phyloP scores from a whole-genome alignment of 2,888 invertebrate species.

The Ellobium chinense region DNA sequence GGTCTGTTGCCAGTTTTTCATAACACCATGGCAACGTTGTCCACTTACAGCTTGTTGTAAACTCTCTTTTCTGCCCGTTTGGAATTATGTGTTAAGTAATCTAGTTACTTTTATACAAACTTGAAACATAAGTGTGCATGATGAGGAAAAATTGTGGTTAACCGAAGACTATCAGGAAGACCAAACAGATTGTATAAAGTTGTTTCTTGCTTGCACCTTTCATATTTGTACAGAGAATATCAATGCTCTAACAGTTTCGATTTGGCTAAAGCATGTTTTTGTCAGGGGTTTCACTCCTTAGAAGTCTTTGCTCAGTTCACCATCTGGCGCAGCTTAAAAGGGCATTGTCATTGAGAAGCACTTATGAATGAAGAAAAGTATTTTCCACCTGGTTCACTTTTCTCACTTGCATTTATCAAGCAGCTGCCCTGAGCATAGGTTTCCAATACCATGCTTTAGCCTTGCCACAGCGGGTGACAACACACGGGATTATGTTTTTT shows the following conservation, averaged over 20 bases:
- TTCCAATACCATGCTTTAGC: conserved; percentile 21
- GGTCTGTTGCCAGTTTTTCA: conserved; percentile 30
- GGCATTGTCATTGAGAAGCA: conserved; percentile 22
- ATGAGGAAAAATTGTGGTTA: conserved; percentile 50
- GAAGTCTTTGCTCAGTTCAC: conserved; percentile 22
- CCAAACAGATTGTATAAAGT: conserved; percentile 42
- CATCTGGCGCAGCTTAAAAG: not conserved
- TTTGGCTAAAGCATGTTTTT: conserved; percentile 19
- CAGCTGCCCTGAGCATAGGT: not conserved
- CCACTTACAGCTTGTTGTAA: conserved; percentile 33
- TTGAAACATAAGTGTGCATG: conserved; percentile 46
- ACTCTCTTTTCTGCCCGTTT: conserved; percentile 40
- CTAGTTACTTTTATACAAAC: not conserved
- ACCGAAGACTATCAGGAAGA: conserved; percentile 24
- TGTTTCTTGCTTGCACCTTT: conserved; percentile 53
- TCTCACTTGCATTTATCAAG: not conserved
- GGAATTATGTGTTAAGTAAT: conserved; percentile 17
- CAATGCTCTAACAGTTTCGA: conserved; percentile 32
- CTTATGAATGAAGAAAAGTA: not conserved
- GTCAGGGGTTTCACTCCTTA: not conserved
- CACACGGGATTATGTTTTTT: conserved; percentile 1
- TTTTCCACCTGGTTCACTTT: conserved; percentile 7
- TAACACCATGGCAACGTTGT: conserved; percentile 31
- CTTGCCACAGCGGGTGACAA: not conserved
- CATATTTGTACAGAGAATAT: conserved; percentile 53